phyloP scores from a whole-genome alignment of 2,888 invertebrate species.

The Hirtodrosophila duncani region DNA sequence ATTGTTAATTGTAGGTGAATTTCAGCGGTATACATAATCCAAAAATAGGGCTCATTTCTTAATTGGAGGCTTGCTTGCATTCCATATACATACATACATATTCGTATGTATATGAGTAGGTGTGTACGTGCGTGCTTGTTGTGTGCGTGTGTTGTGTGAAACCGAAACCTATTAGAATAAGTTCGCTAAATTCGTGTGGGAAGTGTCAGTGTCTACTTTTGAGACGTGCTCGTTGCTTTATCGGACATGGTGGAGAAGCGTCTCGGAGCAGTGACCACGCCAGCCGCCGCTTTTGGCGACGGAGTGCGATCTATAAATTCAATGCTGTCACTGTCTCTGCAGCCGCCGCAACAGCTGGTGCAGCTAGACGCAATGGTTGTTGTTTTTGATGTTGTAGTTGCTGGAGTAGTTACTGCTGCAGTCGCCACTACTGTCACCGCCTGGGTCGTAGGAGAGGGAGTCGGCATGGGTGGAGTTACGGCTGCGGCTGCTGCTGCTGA shows the following conservation, averaged over 20 bases:
- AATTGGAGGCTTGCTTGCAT: slow-evolving; percentile 20
- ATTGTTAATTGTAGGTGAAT: no score
- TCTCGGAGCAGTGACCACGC: slow-evolving; percentile 33
- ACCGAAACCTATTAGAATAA: slow-evolving; percentile 40
- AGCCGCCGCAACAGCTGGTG: slow-evolving; percentile 34
- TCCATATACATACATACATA: slow-evolving; percentile 6
- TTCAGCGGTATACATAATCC: slow-evolving; percentile 43
- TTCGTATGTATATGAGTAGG: not conserved
- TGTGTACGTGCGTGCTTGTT: not conserved
- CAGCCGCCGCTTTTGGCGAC: slow-evolving; percentile 62
- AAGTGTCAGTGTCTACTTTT: slow-evolving; percentile 3
- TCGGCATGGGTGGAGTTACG: slow-evolving; percentile 20
- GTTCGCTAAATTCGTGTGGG: not conserved
- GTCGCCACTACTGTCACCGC: slow-evolving; percentile 56
- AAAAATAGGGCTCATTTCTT: slow-evolving; percentile 48
- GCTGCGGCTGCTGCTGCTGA: slow-evolving; percentile 9
- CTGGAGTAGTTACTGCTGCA: slow-evolving; percentile 2
- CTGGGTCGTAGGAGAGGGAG: slow-evolving; percentile 60
- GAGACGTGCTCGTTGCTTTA: slow-evolving; percentile 39
- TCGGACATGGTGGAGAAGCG: slow-evolving; percentile 24
- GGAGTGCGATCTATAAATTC: slow-evolving; percentile 78
- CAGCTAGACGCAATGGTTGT: slow-evolving; percentile 22
- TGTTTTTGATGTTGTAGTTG: no score
- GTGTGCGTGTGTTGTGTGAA: slow-evolving; percentile 3
- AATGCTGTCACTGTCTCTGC: slow-evolving; percentile 71